Percentiles rank a stretch among this genome's conserved stretches.
Conservation (phyloP, 2,797 vertebrate genomes). For the Cyclura pinguis region DNA sequence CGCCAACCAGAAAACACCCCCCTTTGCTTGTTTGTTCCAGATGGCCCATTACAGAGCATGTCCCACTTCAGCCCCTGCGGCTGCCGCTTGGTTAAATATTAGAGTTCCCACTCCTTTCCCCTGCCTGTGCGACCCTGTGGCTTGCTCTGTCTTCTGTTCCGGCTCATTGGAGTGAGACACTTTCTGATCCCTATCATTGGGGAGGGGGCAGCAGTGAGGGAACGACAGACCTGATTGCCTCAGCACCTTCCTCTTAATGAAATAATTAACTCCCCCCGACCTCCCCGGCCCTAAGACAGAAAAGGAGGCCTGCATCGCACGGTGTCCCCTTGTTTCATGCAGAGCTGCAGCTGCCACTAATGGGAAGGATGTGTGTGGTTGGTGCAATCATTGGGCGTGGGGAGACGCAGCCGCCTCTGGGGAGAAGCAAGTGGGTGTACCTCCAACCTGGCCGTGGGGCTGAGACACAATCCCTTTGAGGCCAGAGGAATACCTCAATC, state of each 20-base stretch:
- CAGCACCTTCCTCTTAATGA: constrained; percentile 5
- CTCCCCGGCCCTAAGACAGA: background rate
- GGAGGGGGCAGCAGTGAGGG: background rate
- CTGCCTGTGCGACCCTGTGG: background rate
- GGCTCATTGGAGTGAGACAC: background rate
- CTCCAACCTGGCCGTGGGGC: background rate
- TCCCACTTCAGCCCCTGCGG: background rate
- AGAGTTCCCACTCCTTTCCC: background rate
- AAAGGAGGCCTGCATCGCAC: background rate
- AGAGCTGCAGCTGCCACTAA: background rate
- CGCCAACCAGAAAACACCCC: too few relatives aligned
- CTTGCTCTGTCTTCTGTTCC: background rate
- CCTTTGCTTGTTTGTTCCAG: background rate
- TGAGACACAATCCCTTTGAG: background rate
- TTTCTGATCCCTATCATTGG: constrained; percentile 5
- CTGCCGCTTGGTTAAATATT: constrained; percentile 26
- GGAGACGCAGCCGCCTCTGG: background rate
- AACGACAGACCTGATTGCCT: background rate
- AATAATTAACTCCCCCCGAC: constrained; percentile 34
- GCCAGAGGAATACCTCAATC: background rate
- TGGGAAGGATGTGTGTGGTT: background rate
- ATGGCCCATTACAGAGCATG: background rate
- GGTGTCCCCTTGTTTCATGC: background rate
- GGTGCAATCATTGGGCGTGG: background rate
- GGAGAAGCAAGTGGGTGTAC: background rate